A percentile compares a stretch with the other conserved stretches of the same genome.
Evolutionary conservation across 2,113 vertebrate species (phyloP).

Genomic region (Laticauda colubrina): DNA sequence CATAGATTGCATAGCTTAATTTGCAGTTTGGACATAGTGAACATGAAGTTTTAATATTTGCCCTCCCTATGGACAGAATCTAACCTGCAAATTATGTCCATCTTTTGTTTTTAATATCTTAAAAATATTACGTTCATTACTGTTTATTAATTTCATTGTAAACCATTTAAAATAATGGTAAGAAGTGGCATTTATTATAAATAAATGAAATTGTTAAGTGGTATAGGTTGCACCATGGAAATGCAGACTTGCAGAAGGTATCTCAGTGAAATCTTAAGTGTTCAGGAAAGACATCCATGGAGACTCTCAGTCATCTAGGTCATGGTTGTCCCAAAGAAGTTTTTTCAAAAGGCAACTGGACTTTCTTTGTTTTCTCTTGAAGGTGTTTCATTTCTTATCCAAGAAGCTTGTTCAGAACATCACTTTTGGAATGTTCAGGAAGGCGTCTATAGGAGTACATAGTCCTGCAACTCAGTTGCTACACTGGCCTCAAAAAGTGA

Average conservation of each 20-base stretch:
- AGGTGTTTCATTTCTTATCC: neutral
- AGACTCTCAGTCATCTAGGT: neutral
- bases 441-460: neutral
- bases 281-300: neutral
- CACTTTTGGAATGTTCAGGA: neutral
- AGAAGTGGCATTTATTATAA: neutral
- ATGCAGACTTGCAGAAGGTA: neutral
- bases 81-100: neutral
- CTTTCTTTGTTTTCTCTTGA: neutral
- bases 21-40: neutral
- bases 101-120: neutral
- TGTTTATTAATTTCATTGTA: neutral
- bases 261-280: neutral
- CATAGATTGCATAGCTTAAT: neutral
- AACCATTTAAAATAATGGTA: neutral
- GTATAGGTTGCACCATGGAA: neutral
- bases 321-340: neutral
- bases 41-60: neutral
- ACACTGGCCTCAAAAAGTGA: neutral
- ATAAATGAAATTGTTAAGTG: neutral
- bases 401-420: neutral
- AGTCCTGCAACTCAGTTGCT: neutral
- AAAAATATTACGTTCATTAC: neutral
- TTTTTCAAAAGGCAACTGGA: neutral
- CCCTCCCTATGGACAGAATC: neutral